A percentile compares a stretch with the other conserved stretches of the same genome.
Evolutionary conservation across 2,797 vertebrate genomes (phyloP).

Genomic region (Tinamus major): DNA sequence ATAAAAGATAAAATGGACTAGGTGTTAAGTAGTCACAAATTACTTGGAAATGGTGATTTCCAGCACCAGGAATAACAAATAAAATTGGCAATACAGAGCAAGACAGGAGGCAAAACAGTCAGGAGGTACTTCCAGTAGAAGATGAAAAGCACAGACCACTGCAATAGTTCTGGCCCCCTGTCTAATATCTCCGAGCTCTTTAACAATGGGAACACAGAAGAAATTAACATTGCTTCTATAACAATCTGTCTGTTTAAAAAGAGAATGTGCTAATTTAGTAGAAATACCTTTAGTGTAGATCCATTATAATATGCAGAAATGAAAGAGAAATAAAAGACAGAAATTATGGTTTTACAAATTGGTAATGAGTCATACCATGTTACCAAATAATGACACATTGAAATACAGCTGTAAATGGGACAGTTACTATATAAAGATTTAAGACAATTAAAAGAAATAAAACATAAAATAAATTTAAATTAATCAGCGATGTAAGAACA

Average conservation of each 20-base stretch:
- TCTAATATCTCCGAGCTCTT: background rate
- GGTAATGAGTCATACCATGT: background rate
- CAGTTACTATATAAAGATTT: background rate
- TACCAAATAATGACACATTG: background rate
- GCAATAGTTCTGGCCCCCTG: background rate
- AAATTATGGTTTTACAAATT: background rate
- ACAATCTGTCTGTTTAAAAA: background rate
- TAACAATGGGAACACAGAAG: background rate
- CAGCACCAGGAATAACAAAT: background rate
- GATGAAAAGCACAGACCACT: background rate
- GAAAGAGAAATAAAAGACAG: background rate
- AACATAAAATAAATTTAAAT: slow-evolving; percentile 3
- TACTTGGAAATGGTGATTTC: background rate
- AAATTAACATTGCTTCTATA: background rate
- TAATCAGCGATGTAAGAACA: slow-evolving; percentile 3
- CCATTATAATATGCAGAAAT: background rate
- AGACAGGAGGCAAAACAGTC: background rate
- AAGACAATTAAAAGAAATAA: slow-evolving; percentile 17
- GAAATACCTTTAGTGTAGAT: background rate
- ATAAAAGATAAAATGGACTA: background rate
- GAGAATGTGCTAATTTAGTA: background rate
- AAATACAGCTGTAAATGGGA: background rate
- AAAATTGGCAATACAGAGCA: background rate
- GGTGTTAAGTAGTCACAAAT: background rate
- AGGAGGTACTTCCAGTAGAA: background rate